A percentile compares a stretch with the other conserved stretches of the same genome.
Conservation (phyloP, 2,888 invertebrate genomes). For the Drosophila anomalata region DNA sequence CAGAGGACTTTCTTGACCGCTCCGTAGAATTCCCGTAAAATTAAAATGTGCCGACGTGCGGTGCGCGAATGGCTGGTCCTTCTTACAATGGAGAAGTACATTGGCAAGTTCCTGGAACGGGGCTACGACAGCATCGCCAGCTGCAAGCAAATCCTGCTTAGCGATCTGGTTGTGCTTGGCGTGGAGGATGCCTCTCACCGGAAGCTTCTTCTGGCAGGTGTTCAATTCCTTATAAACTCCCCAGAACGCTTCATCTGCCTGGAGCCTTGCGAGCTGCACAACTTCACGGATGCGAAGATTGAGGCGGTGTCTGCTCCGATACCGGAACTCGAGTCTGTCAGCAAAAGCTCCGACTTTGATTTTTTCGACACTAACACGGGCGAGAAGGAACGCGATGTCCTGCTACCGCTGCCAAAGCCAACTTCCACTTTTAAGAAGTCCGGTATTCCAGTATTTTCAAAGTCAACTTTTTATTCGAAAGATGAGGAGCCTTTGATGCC, state of each 20-base stretch:
- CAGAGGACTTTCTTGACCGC: not conserved
- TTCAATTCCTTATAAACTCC: slow-evolving; percentile 41
- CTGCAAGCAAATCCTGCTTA: slow-evolving; percentile 40
- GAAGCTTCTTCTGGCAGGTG: slow-evolving; percentile 48
- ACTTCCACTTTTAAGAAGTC: not conserved
- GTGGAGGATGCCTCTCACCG: slow-evolving; percentile 45
- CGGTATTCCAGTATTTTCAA: not conserved
- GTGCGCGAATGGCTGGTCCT: slow-evolving; percentile 61
- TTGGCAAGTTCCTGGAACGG: slow-evolving; percentile 20
- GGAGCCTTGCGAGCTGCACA: slow-evolving; percentile 40
- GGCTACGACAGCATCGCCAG: slow-evolving; percentile 46
- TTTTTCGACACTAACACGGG: not conserved
- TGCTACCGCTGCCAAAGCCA: not conserved
- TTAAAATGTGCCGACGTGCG: slow-evolving; percentile 45
- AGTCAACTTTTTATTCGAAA: not conserved
- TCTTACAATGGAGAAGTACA: slow-evolving; percentile 60
- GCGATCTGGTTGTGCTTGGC: slow-evolving; percentile 51
- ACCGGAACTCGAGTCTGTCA: not conserved
- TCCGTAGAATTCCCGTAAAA: not conserved
- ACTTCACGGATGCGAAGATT: not conserved
- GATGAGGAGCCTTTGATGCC: not conserved
- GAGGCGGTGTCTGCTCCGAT: not conserved
- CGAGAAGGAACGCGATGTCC: not conserved
- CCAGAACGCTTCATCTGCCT: slow-evolving; percentile 17
- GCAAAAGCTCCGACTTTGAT: not conserved